Percentiles rank a stretch among this genome's conserved stretches.
Conservation (phyloP, 2,113 vertebrate species). For the Thamnophis sirtalis region DNA sequence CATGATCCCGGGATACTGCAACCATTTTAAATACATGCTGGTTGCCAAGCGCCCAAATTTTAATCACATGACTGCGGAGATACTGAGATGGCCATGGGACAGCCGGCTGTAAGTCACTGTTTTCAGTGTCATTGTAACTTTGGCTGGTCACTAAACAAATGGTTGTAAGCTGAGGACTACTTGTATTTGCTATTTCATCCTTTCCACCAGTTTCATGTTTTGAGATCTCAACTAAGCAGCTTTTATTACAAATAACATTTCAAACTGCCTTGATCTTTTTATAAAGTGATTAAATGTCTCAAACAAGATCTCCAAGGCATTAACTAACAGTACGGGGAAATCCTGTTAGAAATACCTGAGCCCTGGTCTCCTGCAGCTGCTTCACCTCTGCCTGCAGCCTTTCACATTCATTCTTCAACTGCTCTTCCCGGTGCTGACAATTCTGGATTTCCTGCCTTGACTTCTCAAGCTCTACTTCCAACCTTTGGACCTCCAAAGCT, state of each 20-base stretch:
- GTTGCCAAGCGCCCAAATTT: neutral
- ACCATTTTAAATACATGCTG: neutral
- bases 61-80: neutral
- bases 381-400: constrained; percentile 86
- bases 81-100: neutral
- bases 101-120: neutral
- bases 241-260: neutral
- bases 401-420: constrained; percentile 85
- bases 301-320: neutral
- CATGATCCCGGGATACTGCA: neutral
- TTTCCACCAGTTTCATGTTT: neutral
- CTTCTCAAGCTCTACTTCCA: constrained; percentile 90
- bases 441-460: constrained; percentile 83
- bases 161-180: neutral
- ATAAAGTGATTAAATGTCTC: neutral
- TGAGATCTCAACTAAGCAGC: neutral
- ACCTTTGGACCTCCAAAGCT: constrained; percentile 76
- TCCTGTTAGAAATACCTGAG: constrained; percentile 72
- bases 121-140: neutral
- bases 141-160: neutral
- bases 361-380: constrained; percentile 78
- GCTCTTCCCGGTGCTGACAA: constrained; percentile 87
- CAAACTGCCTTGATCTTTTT: neutral
- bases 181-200: neutral
- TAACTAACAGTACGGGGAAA: neutral